Conservation (phyloP, 2,888 invertebrate genomes). For the Amitus sp. region DNA sequence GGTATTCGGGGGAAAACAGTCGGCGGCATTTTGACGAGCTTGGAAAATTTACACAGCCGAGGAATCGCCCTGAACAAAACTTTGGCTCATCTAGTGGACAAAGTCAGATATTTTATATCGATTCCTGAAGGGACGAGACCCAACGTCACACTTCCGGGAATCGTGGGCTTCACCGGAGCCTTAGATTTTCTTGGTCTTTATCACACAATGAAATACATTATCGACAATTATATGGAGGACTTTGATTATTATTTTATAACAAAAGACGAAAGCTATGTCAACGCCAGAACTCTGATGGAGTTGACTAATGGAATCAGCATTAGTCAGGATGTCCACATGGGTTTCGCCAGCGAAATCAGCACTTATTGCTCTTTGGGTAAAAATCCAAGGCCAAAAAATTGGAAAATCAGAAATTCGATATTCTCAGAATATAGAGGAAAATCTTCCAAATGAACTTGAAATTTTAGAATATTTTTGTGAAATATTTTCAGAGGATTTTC, state of each 20-base stretch:
- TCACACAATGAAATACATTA: slow-evolving; percentile 88
- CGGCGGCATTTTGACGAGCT: slow-evolving; percentile 84
- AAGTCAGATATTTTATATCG: slow-evolving; percentile 82
- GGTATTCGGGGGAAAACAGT: slow-evolving; percentile 91
- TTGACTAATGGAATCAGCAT: slow-evolving; percentile 83
- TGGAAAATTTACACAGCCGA: slow-evolving; percentile 76
- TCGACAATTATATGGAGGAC: slow-evolving; percentile 87
- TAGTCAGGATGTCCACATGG: slow-evolving; percentile 86
- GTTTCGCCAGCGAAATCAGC: slow-evolving; percentile 71
- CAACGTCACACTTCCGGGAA: slow-evolving; percentile 72
- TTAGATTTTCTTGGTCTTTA: slow-evolving; percentile 81
- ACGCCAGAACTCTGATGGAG: slow-evolving; percentile 78
- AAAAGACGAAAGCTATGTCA: slow-evolving; percentile 86
- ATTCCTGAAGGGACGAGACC: slow-evolving; percentile 67
- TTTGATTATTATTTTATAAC: slow-evolving; percentile 94
- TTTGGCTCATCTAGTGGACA: slow-evolving; percentile 83
- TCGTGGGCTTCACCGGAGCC: slow-evolving; percentile 89
- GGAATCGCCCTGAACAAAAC: slow-evolving; percentile 91
- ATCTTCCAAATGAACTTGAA: too few relatives aligned
- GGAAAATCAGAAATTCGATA: too few relatives aligned
- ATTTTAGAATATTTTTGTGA: too few relatives aligned
- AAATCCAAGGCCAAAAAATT: too few relatives aligned
- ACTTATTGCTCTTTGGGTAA: slow-evolving; percentile 77
- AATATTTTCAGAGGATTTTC: too few relatives aligned
- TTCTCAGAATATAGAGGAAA: too few relatives aligned